A percentile compares a stretch with the other conserved stretches of the same genome.
phyloP scores from a whole-genome alignment of 2,888 invertebrate species.

The Drosophila paracracens region DNA sequence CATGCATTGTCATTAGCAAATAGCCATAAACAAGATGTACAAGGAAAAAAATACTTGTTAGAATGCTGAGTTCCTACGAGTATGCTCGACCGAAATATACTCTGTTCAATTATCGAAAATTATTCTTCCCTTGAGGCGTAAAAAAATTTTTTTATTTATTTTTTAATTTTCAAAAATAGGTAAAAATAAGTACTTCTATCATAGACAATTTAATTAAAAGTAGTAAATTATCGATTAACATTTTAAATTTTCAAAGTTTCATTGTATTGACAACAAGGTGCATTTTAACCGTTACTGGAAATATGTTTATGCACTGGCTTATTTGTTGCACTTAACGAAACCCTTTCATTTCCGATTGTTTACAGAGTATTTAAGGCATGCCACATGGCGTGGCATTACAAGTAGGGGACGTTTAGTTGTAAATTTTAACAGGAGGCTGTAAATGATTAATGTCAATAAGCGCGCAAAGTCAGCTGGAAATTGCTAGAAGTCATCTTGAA shows the following conservation, averaged over 20 bases:
- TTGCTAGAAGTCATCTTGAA: conserved; percentile 45
- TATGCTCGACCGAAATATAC: not conserved
- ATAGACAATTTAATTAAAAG: not conserved
- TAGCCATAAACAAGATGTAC: conserved; percentile 47
- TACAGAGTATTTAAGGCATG: conserved; percentile 30
- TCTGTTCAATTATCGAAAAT: not conserved
- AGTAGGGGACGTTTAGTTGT: conserved; percentile 58
- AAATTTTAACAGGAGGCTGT: conserved; percentile 73
- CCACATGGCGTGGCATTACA: conserved; percentile 39
- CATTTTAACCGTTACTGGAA: not conserved
- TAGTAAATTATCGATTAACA: not conserved
- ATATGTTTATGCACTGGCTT: not conserved
- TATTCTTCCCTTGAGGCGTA: not conserved
- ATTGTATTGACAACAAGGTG: not conserved
- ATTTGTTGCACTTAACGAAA: not conserved
- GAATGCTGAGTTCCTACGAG: not conserved
- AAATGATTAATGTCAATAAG: conserved; percentile 80
- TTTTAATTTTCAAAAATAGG: not conserved
- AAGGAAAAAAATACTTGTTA: conserved; percentile 20
- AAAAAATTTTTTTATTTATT: not conserved
- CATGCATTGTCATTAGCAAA: conserved; percentile 50
- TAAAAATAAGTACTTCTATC: not conserved
- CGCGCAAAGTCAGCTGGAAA: conserved; percentile 52
- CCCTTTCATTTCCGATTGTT: not conserved
- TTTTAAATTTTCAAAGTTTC: not conserved